These are phyloP conservation scores for Corticium candelabrum DNA, from an alignment of 37 sponge, comb jelly and placozoan species.

Conservation along the genomic window DNA sequence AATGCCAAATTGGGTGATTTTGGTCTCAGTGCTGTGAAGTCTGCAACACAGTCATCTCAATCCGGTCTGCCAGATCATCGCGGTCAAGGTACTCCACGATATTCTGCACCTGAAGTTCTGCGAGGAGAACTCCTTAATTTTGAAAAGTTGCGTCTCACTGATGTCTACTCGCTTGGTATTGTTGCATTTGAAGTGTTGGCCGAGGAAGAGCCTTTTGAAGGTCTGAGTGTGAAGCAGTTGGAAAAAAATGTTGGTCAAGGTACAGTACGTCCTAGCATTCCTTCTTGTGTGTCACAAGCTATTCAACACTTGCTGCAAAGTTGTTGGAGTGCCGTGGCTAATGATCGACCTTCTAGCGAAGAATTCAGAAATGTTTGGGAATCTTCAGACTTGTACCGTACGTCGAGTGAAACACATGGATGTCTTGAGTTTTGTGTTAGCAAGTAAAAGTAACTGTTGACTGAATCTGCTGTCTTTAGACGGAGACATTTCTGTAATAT, in stretches of 20 bases:
- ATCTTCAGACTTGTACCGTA: too few species aligned
- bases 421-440: too few species aligned
- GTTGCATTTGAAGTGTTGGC: too few species aligned
- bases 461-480: too few species aligned
- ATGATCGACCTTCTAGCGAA: too few species aligned
- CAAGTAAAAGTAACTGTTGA: too few species aligned
- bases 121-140: conserved; percentile 24
- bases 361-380: too few species aligned
- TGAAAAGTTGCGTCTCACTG: conserved; percentile 10
- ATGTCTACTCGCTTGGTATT: too few species aligned
- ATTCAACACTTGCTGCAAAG: too few species aligned
- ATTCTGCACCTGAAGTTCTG: conserved; percentile 44
- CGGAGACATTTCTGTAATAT: too few species aligned
- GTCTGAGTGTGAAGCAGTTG: conserved; percentile 24
- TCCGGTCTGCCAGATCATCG: conserved; percentile 3
- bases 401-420: too few species aligned
- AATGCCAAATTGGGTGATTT: conserved; percentile 28
- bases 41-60: conserved; percentile 10
- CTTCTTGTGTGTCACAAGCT: neutral
- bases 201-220: conserved; percentile 35
- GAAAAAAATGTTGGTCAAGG: conserved; percentile 14
- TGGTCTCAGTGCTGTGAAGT: conserved; percentile 21
- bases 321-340: too few species aligned
- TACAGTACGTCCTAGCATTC: conserved; percentile 3
- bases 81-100: conserved; percentile 37